Evolutionary conservation across 1,140 invertebrate species (phyloP).

Genomic region (Antheraea mylitta): DNA sequence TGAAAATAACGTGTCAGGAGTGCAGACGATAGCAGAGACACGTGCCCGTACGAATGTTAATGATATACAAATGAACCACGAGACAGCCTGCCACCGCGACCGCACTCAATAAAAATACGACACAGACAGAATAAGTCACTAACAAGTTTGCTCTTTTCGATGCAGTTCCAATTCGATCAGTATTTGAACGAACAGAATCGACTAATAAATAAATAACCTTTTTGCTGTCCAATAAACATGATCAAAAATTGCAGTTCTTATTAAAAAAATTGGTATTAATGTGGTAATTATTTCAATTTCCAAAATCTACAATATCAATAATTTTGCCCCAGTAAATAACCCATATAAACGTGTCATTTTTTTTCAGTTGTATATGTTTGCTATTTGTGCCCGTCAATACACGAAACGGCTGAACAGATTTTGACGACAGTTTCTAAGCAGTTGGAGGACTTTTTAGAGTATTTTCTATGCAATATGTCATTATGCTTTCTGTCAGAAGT

Average conservation of each 20-base stretch:
- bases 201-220: neutral
- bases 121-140: constrained; percentile 10
- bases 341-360: no score
- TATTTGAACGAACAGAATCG: neutral
- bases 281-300: no score
- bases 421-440: no score
- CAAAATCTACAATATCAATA: neutral
- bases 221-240: neutral
- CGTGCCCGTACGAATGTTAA: constrained; percentile 23
- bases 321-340: neutral
- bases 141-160: constrained; percentile 9
- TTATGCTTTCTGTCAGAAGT: no score
- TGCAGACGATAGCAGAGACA: constrained; percentile 17
- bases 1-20: constrained; percentile 43
- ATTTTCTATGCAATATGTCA: no score
- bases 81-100: constrained; percentile 17
- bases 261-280: no score
- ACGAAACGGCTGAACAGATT: no score
- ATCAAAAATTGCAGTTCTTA: no score
- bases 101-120: constrained; percentile 14
- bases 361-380: no score
- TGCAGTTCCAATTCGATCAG: neutral
- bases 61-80: constrained; percentile 41
- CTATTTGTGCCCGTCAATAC: no score
- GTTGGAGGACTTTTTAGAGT: no score